phyloP scores from a whole-genome alignment of 1,140 invertebrate species.

The Drosophila triauraria region DNA sequence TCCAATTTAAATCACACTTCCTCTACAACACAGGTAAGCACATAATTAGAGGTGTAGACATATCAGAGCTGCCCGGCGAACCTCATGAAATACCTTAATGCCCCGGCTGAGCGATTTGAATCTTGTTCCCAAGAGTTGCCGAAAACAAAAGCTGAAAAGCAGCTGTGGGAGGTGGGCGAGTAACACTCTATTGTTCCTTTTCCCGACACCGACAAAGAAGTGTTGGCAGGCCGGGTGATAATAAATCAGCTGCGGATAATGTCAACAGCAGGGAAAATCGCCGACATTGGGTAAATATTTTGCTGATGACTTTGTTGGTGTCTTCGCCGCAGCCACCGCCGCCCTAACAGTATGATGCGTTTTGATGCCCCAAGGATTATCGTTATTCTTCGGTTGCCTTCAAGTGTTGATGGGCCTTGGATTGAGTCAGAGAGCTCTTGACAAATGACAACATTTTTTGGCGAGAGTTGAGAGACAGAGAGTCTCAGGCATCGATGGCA shows the following conservation, averaged over 20 bases:
- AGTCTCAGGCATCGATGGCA: constrained; percentile 19
- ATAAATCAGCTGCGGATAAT: constrained; percentile 78
- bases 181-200: constrained; percentile 47
- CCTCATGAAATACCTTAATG: constrained; percentile 30
- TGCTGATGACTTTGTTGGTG: constrained; percentile 62
- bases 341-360: constrained; percentile 71
- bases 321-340: not conserved
- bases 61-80: not conserved
- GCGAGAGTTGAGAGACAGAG: not conserved
- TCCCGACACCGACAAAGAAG: constrained; percentile 55
- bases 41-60: constrained; percentile 30
- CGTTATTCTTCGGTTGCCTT: constrained; percentile 25
- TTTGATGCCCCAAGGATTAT: constrained; percentile 72
- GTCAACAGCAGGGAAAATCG: constrained; percentile 52
- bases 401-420: constrained; percentile 42
- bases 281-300: constrained; percentile 29
- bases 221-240: constrained; percentile 67
- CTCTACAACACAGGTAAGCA: constrained; percentile 5
- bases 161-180: not conserved
- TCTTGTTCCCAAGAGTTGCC: not conserved
- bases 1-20: not conserved
- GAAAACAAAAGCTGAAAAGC: constrained; percentile 16
- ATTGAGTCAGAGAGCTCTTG: constrained; percentile 41
- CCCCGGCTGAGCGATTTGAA: constrained; percentile 24
- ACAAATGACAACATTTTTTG: constrained; percentile 63